Percentiles rank a stretch among this genome's conserved stretches.
Conservation (phyloP, 2,797 vertebrate species). For the Todus mexicanus region DNA sequence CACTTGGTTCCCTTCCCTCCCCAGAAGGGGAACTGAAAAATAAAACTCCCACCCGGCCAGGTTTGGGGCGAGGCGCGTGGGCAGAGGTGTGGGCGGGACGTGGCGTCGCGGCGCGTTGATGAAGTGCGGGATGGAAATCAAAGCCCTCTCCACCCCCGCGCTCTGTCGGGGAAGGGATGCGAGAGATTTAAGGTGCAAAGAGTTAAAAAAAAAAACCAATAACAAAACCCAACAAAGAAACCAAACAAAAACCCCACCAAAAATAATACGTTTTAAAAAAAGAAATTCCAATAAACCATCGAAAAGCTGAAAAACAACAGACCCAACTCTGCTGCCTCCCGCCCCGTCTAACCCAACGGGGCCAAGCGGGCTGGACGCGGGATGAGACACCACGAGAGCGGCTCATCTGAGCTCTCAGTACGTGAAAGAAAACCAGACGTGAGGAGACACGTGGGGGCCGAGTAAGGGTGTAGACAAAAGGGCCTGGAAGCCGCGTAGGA, state of each 20-base stretch:
- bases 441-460: neutral
- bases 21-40: neutral
- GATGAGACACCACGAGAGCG: conserved; percentile 6
- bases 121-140: neutral
- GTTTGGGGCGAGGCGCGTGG: neutral
- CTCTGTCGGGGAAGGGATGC: conserved; percentile 22
- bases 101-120: neutral
- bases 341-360: neutral
- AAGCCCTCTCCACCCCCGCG: conserved; percentile 27
- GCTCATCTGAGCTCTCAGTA: neutral
- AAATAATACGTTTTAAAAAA: too few relatives aligned
- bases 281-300: neutral
- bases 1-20: neutral
- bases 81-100: neutral
- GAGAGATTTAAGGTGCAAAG: conserved; percentile 76
- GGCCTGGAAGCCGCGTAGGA: neutral
- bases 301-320: conserved; percentile 43
- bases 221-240: neutral
- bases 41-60: neutral
- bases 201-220: conserved; percentile 51
- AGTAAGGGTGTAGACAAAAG: conserved; percentile 21
- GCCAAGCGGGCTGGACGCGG: neutral
- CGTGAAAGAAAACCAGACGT: conserved; percentile 1
- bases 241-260: neutral
- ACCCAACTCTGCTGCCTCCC: neutral